Percentiles rank a stretch among this genome's conserved stretches.
These are phyloP conservation scores for Cerceris ruficornis DNA, from an alignment of 2,888 invertebrate genomes.

Conservation along the genomic window DNA sequence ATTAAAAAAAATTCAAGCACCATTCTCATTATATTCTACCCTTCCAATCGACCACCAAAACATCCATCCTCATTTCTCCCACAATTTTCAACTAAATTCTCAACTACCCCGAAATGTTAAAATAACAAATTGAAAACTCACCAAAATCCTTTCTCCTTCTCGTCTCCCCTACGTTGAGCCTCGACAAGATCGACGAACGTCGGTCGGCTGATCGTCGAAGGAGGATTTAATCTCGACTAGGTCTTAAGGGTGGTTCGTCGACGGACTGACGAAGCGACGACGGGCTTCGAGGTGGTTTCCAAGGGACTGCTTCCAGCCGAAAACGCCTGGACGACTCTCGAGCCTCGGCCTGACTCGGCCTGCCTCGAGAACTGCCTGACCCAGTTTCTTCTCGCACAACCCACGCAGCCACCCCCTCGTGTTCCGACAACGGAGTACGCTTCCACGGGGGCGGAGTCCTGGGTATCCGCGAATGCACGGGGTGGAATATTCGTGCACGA, in stretches of 20 bases:
- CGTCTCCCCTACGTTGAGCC: background rate
- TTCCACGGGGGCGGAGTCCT: slow-evolving; percentile 68
- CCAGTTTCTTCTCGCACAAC: slow-evolving; percentile 71
- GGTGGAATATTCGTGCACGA: slow-evolving; percentile 24
- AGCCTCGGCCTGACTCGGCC: slow-evolving; percentile 69
- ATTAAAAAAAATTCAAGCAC: no score
- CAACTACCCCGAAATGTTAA: background rate
- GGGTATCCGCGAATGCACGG: slow-evolving; percentile 17
- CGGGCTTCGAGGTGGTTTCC: slow-evolving; percentile 79
- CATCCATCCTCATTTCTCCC: background rate
- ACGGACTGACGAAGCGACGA: slow-evolving; percentile 59
- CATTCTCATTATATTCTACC: no score
- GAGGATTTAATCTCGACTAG: slow-evolving; percentile 23
- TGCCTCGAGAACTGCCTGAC: slow-evolving; percentile 72
- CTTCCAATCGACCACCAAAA: no score
- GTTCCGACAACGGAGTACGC: slow-evolving; percentile 61
- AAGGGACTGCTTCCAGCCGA: slow-evolving; percentile 75
- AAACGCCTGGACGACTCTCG: slow-evolving; percentile 70
- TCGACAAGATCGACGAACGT: background rate
- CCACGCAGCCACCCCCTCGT: slow-evolving; percentile 60
- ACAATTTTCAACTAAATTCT: background rate
- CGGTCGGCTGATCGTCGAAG: slow-evolving; percentile 1
- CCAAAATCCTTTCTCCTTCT: slow-evolving; percentile 34
- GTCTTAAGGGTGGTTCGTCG: slow-evolving; percentile 53
- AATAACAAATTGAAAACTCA: slow-evolving; percentile 13